Base-by-base conservation (phyloP, 92 coral and sea anemone species). In the Zoanthus gigantus region DNA sequence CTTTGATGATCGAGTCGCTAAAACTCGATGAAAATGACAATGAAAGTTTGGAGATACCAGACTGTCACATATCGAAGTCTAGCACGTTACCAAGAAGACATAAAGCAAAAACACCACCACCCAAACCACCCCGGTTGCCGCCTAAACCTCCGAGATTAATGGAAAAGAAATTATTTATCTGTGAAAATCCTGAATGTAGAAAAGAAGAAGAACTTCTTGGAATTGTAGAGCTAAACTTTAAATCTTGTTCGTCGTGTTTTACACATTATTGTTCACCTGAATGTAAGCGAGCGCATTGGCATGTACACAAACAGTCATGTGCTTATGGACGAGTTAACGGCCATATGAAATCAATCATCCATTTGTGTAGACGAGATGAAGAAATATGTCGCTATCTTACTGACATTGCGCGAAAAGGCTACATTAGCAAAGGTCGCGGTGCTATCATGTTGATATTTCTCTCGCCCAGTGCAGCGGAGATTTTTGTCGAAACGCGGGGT, bases 141-240 rank as follows among this genome's bases (percentile, higher is more conserved):
- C 99, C 99, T 6, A 97, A 97, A 80, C 99, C 99, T 31, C 99
- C 99, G 1, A 89, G 99, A 32, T 79, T 97, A 66, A 95, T 97
- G 99, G 96, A 95, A 86, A 95, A 93, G 77, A 95, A 95, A 79
- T 18, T 95, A 16, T 97, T 97, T 54, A 88, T 93, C 15, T 97
- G 99, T 71, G 99, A 95, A 71, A 94, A 95, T 44, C 97, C 98
- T 7, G 88, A 89, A n/a, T 97, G 99, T 74, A 93, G 93, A 31
- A 96, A 90, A 73, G 92, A 93, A 54, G 99, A 97, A 77, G 98
- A 94, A 83, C 90, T 97, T 1, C 79, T 97, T 76, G 99, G 99
- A 45, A 95, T 97, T 52, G 96, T 97, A 14, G 99, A 95, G 63
- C 67, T 97, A 67, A 96, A 95, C 66, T 95, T 97, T 78, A 97